Evolutionary conservation across 2,113 vertebrate species (phyloP).

Genomic region (Nerophis ophidion): DNA sequence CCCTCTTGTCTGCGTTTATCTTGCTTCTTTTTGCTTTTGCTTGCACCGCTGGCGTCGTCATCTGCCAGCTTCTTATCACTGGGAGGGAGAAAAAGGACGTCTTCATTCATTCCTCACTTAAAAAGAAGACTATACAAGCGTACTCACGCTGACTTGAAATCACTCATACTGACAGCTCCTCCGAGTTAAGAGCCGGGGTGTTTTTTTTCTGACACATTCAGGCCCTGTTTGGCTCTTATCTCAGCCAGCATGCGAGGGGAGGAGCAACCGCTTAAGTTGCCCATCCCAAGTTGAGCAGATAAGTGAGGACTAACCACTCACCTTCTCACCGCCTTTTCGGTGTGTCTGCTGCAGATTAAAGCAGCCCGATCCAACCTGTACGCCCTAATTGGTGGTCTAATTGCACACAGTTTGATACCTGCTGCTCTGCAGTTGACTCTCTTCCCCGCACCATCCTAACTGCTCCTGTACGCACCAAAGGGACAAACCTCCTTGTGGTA

Average conservation of each 20-base stretch:
- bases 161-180: slow-evolving; percentile 31
- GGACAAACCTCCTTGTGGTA: slow-evolving; percentile 14
- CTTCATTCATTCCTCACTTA: background rate
- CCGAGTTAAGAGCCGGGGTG: slow-evolving; percentile 11
- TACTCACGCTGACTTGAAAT: slow-evolving; percentile 38
- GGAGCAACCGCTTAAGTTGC: slow-evolving; percentile 30
- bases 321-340: slow-evolving; percentile 27
- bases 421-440: background rate
- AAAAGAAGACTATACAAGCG: background rate
- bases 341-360: slow-evolving; percentile 31
- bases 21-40: slow-evolving; percentile 84
- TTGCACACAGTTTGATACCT: slow-evolving; percentile 1
- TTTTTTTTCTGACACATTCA: slow-evolving; percentile 27
- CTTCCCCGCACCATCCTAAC: background rate
- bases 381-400: slow-evolving; percentile 28
- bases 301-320: slow-evolving; percentile 28
- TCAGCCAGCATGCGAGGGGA: slow-evolving; percentile 51
- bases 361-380: slow-evolving; percentile 19
- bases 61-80: slow-evolving; percentile 77
- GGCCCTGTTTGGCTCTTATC: slow-evolving; percentile 59
- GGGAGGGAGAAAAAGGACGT: background rate
- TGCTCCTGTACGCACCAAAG: background rate
- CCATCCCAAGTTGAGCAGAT: slow-evolving; percentile 54
- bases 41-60: slow-evolving; percentile 67
- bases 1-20: slow-evolving; percentile 76